phyloP scores from a whole-genome alignment of 30 jellyfish, hydroid and myxozoan species.

The Turritopsis rubra region DNA sequence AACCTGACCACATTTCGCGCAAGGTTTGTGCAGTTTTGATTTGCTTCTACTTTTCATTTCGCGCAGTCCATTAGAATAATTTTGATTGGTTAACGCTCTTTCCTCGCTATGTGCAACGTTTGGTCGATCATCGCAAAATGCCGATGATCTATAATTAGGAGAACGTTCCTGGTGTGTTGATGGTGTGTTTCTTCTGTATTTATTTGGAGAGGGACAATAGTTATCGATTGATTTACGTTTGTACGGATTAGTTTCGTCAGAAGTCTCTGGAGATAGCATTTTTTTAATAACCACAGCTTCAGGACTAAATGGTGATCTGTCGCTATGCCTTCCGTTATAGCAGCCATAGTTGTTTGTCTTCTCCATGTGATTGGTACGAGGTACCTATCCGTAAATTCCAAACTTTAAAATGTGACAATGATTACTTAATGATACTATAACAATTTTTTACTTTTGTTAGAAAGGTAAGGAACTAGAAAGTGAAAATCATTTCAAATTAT shows the following conservation, averaged over 20 bases:
- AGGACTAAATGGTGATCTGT: neutral
- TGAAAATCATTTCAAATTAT: too few species aligned
- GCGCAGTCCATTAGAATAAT: neutral
- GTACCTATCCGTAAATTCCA: neutral
- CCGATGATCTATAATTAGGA: neutral
- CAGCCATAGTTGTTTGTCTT: neutral
- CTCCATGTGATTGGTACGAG: neutral
- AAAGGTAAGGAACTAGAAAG: too few species aligned
- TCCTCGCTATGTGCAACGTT: neutral
- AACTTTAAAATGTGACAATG: too few species aligned
- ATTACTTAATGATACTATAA: too few species aligned
- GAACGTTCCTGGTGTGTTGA: neutral
- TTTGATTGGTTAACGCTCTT: neutral
- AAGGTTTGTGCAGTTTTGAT: neutral
- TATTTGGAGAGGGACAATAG: neutral
- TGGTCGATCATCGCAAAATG: too few species aligned
- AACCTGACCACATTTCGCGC: constrained; percentile 11
- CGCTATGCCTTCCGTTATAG: neutral
- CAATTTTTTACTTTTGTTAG: too few species aligned
- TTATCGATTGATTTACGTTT: neutral
- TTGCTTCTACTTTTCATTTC: neutral
- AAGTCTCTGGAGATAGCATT: neutral
- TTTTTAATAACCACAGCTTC: neutral
- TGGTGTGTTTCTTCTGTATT: neutral
- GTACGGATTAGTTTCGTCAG: neutral